Evolutionary conservation across 2,113 vertebrate genomes (phyloP).

Genomic region (Crypturellus undulatus): DNA sequence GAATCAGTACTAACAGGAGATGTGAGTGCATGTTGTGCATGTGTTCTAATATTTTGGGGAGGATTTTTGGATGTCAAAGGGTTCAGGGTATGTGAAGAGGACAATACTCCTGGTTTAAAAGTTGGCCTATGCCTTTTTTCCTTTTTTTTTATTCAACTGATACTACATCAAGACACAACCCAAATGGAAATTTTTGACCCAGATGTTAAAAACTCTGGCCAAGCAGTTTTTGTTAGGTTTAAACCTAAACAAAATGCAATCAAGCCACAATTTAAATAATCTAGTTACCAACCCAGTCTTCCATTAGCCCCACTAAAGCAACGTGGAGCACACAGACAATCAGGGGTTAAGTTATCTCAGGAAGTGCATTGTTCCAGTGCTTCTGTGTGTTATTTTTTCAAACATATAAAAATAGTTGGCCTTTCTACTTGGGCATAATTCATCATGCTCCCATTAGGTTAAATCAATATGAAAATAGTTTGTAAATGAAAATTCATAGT

Average conservation of each 20-base stretch:
- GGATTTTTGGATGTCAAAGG: background rate
- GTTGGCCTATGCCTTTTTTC: background rate
- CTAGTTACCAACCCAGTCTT: background rate
- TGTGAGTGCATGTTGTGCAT: constrained; percentile 33
- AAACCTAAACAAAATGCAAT: background rate
- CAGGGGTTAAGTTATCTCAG: background rate
- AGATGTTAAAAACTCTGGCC: background rate
- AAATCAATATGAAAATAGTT: constrained; percentile 18
- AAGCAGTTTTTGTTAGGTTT: background rate
- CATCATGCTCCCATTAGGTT: background rate
- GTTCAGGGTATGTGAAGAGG: constrained; percentile 23
- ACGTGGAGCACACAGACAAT: background rate
- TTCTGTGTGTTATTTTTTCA: background rate
- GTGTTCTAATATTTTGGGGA: constrained; percentile 18
- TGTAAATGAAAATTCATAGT: background rate
- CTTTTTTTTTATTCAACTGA: background rate
- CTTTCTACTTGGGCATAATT: constrained; percentile 1
- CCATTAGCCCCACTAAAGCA: background rate
- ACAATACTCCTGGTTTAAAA: background rate
- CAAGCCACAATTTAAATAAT: background rate
- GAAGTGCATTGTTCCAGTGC: background rate
- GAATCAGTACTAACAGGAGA: constrained; percentile 49
- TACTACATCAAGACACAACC: background rate
- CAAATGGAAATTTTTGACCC: background rate
- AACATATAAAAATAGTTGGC: background rate